Evolutionary conservation across 2,113 vertebrate species (phyloP), one percentile per base, ranked within the genome.

Genomic region (Casuarius casuarius): DNA sequence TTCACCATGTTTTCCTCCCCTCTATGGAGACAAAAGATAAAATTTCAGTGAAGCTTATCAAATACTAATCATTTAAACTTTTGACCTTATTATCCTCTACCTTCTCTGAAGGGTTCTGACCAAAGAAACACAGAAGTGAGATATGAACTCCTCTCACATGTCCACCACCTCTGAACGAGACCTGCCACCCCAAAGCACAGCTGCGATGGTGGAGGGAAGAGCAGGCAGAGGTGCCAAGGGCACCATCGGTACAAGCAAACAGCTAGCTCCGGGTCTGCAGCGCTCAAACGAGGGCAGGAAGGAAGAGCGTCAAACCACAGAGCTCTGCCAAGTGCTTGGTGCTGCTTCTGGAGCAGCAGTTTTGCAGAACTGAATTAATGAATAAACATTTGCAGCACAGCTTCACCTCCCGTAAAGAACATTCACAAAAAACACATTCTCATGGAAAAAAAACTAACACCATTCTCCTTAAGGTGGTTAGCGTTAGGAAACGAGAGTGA

Each of bases 221-320:
- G 40, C 54, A 58, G 76, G 15, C 40, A 42, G 61, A 16, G 74
- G 84, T 6, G 12, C 20, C 16, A 23, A 63, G 62, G 40, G 5
- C 1, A 67, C n/a, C 71, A 12, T 3, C 0, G 19, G 2, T 15
- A 4, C 31, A 49, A 5, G 44, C 3, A 1, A 40, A 46, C 46
- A 59, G n/a, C 58, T 49, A 2, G 3, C 28, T 18, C 1, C 2
- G 9, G 83, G 33, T 19, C 42, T 40, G 62, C 44, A n/a, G 3
- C 5, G 62, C 71, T 2, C 66, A 68, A 59, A 58, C 74, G 78
- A 38, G 66, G 63, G 62, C 84, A 94, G 96, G 97, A 97, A 97
- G 97, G 95, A 97, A 97, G 77, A 78, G 23, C 89, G 28, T 91
- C 87, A 85, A 73, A 44, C 29, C 31, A 4, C 62, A 2, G 13